phyloP scores from a whole-genome alignment of 64 coral and sea anemone genomes.

The Dendronephthya gigantea region DNA sequence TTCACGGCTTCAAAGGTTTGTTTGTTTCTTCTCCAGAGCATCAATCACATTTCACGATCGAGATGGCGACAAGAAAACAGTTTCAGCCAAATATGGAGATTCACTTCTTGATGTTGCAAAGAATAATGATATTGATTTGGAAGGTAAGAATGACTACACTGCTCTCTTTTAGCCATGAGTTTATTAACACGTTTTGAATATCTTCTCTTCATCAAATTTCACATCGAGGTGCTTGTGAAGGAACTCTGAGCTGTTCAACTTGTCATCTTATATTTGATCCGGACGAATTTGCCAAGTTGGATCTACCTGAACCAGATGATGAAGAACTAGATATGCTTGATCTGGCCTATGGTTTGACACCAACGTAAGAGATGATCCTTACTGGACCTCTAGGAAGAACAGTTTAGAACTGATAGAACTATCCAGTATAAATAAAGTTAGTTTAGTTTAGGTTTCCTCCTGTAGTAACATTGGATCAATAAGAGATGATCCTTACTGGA shows the following conservation, averaged over 20 bases:
- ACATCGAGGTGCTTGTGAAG: constrained; percentile 73
- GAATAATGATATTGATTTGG: constrained; percentile 86
- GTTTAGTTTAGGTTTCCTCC: too few relatives aligned
- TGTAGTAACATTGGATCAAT: too few relatives aligned
- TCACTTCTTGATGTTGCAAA: constrained; percentile 77
- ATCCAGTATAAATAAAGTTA: too few relatives aligned
- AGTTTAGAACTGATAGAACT: too few relatives aligned
- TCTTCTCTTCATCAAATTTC: too few relatives aligned
- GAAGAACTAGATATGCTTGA: constrained; percentile 94
- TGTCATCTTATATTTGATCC: constrained; percentile 87
- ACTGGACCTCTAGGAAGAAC: too few relatives aligned
- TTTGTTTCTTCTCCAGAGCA: constrained; percentile 44
- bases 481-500: too few relatives aligned
- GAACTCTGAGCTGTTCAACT: constrained; percentile 83
- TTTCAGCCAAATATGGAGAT: constrained; percentile 71
- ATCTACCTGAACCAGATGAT: constrained; percentile 55
- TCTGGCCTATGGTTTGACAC: constrained; percentile 72
- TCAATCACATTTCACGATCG: constrained; percentile 70
- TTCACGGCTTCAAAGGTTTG: background rate
- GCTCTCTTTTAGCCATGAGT: too few relatives aligned
- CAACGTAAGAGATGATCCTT: too few relatives aligned
- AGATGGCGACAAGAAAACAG: constrained; percentile 64
- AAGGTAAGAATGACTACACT: constrained; percentile 35
- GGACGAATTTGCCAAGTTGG: constrained; percentile 50
- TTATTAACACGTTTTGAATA: too few relatives aligned